phyloP scores from a whole-genome alignment of 2,888 invertebrate genomes.

The Ligdia adustata region DNA sequence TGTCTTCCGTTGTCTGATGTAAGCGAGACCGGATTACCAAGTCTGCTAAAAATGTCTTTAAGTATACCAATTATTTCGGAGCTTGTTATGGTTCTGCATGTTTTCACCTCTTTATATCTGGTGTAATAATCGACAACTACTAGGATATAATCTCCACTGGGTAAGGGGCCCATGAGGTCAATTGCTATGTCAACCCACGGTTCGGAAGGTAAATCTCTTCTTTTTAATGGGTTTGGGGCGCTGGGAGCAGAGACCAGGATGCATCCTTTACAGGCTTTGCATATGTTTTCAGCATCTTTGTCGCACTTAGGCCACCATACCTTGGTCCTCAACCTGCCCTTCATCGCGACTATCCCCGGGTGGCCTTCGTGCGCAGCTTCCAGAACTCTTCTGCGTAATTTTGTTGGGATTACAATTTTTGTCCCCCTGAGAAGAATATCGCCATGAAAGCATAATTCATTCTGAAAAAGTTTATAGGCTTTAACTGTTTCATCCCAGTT shows the following conservation, averaged over 20 bases:
- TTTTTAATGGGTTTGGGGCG: slow-evolving; percentile 26
- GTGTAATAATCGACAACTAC: too few species aligned
- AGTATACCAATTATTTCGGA: background rate
- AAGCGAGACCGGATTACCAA: slow-evolving; percentile 30
- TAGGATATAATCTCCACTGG: slow-evolving; percentile 5
- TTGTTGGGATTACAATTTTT: slow-evolving; percentile 32
- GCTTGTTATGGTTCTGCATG: too few species aligned
- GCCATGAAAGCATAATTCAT: slow-evolving; percentile 44
- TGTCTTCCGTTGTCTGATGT: slow-evolving; percentile 40
- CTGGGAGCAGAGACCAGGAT: slow-evolving; percentile 30
- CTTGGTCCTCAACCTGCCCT: slow-evolving; percentile 46
- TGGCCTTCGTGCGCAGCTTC: slow-evolving; percentile 46
- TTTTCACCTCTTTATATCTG: too few species aligned
- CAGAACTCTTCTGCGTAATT: slow-evolving; percentile 24
- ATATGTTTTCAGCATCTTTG: slow-evolving; percentile 35
- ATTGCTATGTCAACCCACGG: slow-evolving; percentile 36
- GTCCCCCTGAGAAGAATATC: slow-evolving; percentile 34
- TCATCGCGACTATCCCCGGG: slow-evolving; percentile 52
- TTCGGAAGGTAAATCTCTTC: slow-evolving; percentile 22
- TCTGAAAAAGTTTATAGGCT: slow-evolving; percentile 37
- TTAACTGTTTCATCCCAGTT: slow-evolving; percentile 33
- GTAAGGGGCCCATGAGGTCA: slow-evolving; percentile 34
- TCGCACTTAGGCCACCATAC: slow-evolving; percentile 56
- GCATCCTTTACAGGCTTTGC: slow-evolving; percentile 33
- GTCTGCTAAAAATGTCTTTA: slow-evolving; percentile 34